phyloP scores from a whole-genome alignment of 1,140 invertebrate species.

The Drosophila lacteicornis region DNA sequence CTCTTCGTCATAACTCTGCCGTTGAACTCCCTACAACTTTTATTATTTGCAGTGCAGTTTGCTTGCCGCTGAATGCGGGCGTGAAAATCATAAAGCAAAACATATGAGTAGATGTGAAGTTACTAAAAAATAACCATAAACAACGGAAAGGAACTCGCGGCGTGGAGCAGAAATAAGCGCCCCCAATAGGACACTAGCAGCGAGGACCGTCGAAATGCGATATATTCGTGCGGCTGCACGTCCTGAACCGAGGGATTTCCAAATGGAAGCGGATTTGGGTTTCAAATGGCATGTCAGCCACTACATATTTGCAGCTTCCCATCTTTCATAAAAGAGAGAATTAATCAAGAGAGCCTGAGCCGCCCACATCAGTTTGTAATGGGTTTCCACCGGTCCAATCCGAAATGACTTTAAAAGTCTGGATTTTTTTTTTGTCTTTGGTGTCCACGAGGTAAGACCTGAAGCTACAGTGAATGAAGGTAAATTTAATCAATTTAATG shows the following conservation, averaged over 20 bases:
- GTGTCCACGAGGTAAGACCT: no score
- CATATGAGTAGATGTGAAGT: constrained; percentile 62
- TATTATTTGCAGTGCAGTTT: constrained; percentile 69
- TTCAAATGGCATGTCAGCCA: not conserved
- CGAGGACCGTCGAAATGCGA: constrained; percentile 30
- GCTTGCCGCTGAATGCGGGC: constrained; percentile 28
- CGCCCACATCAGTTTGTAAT: constrained; percentile 3
- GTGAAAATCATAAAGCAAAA: constrained; percentile 77
- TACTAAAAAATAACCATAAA: constrained; percentile 69
- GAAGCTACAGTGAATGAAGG: no score
- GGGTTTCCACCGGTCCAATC: not conserved
- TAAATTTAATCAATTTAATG: no score
- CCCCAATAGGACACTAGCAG: constrained; percentile 1
- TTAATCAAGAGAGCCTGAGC: constrained; percentile 1
- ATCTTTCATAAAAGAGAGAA: not conserved
- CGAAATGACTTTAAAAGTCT: not conserved
- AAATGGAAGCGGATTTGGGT: constrained; percentile 1
- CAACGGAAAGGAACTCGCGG: constrained; percentile 15
- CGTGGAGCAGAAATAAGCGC: constrained; percentile 11
- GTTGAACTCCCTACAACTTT: constrained; percentile 24
- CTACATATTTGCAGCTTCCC: constrained; percentile 6
- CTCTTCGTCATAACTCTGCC: not conserved
- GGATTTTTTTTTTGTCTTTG: no score
- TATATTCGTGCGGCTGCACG: constrained; percentile 38
- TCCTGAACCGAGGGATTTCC: constrained; percentile 11